Conservation (phyloP, 2,113 vertebrate species). For the Oreamnos americanus region DNA sequence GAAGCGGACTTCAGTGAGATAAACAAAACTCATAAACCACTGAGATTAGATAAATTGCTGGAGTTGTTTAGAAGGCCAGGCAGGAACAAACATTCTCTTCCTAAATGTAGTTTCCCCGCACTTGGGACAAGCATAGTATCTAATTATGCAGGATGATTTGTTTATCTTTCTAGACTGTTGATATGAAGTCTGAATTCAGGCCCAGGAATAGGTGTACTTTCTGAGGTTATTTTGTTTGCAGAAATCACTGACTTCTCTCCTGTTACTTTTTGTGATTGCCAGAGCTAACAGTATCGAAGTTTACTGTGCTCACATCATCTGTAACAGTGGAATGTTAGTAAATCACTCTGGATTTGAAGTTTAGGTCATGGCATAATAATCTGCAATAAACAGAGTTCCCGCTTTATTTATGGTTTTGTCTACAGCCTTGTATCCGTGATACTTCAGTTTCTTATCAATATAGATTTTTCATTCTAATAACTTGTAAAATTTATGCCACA, state of each 20-base stretch:
- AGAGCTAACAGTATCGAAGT: background rate
- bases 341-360: slow-evolving; percentile 34
- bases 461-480: slow-evolving; percentile 41
- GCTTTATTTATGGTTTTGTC: slow-evolving; percentile 23
- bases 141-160: slow-evolving; percentile 59
- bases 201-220: slow-evolving; percentile 55
- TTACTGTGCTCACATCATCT: background rate
- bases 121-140: slow-evolving; percentile 47
- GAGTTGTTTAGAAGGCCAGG: slow-evolving; percentile 34
- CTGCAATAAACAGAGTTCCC: background rate
- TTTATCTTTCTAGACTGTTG: slow-evolving; percentile 67
- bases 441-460: slow-evolving; percentile 43
- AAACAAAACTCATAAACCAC: slow-evolving; percentile 56
- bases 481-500: slow-evolving; percentile 33
- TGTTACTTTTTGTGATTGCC: slow-evolving; percentile 27
- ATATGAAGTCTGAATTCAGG: slow-evolving; percentile 56
- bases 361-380: background rate
- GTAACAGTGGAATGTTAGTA: background rate
- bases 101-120: slow-evolving; percentile 56
- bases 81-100: slow-evolving; percentile 60
- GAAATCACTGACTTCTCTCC: slow-evolving; percentile 23
- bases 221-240: slow-evolving; percentile 41
- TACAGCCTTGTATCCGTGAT: slow-evolving; percentile 4
- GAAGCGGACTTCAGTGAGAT: background rate
- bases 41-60: slow-evolving; percentile 47